Conservation (phyloP, 2,113 vertebrate genomes). For the Ondatra zibethicus region DNA sequence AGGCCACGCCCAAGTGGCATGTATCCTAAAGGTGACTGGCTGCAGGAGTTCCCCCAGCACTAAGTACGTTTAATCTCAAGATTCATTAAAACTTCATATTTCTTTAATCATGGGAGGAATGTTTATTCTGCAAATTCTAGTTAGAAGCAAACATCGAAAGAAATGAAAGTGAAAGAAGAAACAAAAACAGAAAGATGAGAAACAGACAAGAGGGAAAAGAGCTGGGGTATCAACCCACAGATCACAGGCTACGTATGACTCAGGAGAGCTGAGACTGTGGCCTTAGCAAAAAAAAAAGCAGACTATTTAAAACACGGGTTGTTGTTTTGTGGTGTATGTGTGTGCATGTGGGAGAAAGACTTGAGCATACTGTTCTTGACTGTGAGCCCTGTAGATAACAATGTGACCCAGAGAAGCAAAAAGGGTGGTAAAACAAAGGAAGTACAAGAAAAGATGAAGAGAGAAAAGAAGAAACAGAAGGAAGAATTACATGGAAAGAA, state of each 20-base stretch:
- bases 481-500: neutral
- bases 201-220: neutral
- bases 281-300: neutral
- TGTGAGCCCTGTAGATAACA: neutral
- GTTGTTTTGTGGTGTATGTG: neutral
- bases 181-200: neutral
- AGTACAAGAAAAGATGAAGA: neutral
- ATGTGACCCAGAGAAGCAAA: neutral
- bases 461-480: neutral
- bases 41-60: no score
- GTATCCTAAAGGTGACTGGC: no score
- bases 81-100: neutral
- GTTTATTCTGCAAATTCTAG: neutral
- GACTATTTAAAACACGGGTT: neutral
- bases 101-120: neutral
- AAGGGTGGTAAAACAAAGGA: neutral
- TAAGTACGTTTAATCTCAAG: neutral
- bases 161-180: neutral
- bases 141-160: neutral
- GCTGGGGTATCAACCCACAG: accelerated
- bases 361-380: neutral
- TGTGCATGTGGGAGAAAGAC: neutral
- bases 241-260: neutral
- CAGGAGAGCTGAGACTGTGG: neutral
- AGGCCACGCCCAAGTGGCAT: no score